phyloP scores from a whole-genome alignment of 2,113 vertebrate species.

The Atractosteus spatula region DNA sequence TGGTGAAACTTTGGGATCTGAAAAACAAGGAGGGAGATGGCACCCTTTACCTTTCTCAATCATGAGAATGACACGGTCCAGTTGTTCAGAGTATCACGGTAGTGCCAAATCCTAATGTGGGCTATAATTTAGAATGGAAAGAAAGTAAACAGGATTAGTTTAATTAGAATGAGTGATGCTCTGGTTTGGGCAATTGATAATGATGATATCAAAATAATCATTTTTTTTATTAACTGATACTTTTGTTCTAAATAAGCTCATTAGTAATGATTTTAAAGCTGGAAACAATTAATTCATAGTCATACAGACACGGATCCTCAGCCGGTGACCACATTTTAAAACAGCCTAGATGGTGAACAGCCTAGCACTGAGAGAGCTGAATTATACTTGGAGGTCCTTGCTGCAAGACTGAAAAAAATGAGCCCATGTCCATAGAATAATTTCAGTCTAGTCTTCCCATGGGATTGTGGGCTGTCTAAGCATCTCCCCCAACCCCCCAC shows the following conservation, averaged over 20 bases:
- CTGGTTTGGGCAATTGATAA: not conserved
- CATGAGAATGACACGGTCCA: not conserved
- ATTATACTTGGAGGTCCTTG: conserved; percentile 65
- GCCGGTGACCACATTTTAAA: too few species aligned
- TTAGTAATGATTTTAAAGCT: not conserved
- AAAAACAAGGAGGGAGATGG: not conserved
- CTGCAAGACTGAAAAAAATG: conserved; percentile 39
- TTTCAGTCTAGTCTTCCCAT: conserved; percentile 66
- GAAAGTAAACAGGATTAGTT: conserved; percentile 1
- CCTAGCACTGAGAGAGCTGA: conserved; percentile 49
- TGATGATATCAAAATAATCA: conserved; percentile 3
- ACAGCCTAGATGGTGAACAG: conserved; percentile 23
- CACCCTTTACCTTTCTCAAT: not conserved
- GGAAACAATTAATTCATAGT: too few species aligned
- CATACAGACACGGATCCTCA: too few species aligned
- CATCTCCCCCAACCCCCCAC: conserved; percentile 49
- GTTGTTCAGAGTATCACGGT: not conserved
- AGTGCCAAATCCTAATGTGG: too few species aligned
- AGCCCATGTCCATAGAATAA: conserved; percentile 69
- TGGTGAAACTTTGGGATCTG: not conserved
- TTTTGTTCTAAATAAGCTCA: not conserved
- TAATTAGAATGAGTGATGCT: conserved; percentile 7
- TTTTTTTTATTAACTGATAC: not conserved
- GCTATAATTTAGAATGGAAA: conserved; percentile 11
- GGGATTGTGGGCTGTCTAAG: conserved; percentile 70